Conservation (phyloP, 1,140 invertebrate species). For the Philaenus spumarius region DNA sequence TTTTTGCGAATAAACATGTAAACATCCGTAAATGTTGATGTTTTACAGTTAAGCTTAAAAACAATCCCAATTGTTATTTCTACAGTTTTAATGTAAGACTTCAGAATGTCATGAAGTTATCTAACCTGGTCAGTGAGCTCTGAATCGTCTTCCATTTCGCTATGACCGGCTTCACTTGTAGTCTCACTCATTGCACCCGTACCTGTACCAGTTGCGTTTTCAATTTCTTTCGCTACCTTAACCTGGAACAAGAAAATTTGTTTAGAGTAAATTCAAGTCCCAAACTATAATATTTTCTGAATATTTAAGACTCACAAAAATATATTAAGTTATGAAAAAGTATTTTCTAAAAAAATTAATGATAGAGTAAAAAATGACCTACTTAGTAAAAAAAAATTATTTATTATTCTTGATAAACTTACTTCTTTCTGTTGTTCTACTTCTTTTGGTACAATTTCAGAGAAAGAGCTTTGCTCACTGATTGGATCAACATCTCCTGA, state of each 20-base stretch:
- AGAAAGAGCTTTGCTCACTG: slow-evolving; percentile 27
- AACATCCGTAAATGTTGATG: too few relatives aligned
- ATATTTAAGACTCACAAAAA: too few relatives aligned
- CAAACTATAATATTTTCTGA: too few relatives aligned
- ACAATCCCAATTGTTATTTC: too few relatives aligned
- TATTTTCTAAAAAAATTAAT: too few relatives aligned
- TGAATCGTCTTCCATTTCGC: slow-evolving; percentile 38
- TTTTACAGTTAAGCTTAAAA: too few relatives aligned
- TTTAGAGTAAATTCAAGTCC: too few relatives aligned
- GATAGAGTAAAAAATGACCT: too few relatives aligned
- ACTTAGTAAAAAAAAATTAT: neutral
- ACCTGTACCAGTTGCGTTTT: neutral
- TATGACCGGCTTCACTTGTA: slow-evolving; percentile 24
- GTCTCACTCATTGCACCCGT: slow-evolving; percentile 22
- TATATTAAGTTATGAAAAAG: neutral
- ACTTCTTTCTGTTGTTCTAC: slow-evolving; percentile 4
- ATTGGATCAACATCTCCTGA: slow-evolving; percentile 23
- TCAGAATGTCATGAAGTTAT: too few relatives aligned
- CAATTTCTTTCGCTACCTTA: neutral
- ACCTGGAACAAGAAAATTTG: neutral
- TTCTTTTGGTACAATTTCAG: slow-evolving; percentile 16
- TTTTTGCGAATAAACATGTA: too few relatives aligned
- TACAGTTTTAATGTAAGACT: too few relatives aligned
- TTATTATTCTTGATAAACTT: neutral
- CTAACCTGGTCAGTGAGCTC: slow-evolving; percentile 21